A percentile compares a stretch with the other conserved stretches of the same genome.
phyloP scores from a whole-genome alignment of 2,888 invertebrate species.

The Hydroisotoma schaefferi region DNA sequence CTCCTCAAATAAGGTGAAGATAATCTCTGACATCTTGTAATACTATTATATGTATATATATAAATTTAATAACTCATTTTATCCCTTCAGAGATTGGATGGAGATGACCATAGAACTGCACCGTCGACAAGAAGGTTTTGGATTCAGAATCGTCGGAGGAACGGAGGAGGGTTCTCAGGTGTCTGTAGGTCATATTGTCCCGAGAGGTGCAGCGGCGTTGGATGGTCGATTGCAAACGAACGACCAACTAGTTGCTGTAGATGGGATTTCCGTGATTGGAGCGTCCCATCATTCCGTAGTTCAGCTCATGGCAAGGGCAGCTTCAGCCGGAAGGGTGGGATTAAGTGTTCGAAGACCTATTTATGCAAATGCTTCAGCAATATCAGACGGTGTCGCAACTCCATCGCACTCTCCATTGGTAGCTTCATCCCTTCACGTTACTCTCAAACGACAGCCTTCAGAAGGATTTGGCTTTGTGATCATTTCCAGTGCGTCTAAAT shows the following conservation, averaged over 20 bases:
- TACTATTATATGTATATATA: too few relatives aligned
- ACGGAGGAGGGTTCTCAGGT: constrained; percentile 95
- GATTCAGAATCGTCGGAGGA: constrained; percentile 96
- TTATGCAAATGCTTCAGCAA: constrained; percentile 26
- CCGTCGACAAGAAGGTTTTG: constrained; percentile 91
- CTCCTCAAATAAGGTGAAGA: constrained; percentile 28
- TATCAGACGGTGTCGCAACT: constrained; percentile 21
- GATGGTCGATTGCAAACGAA: constrained; percentile 87
- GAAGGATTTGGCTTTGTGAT: constrained; percentile 99
- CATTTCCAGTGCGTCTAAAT: constrained; percentile 88
- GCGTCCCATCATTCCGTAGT: constrained; percentile 92
- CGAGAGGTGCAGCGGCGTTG: constrained; percentile 87
- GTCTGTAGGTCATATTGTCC: constrained; percentile 94
- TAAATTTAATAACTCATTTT: too few relatives aligned
- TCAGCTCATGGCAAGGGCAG: constrained; percentile 84
- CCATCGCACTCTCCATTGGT: constrained; percentile 36
- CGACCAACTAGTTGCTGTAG: constrained; percentile 92
- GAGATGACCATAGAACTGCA: constrained; percentile 76
- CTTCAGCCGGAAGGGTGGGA: constrained; percentile 79
- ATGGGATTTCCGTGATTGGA: constrained; percentile 75
- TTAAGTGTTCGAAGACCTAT: constrained; percentile 64
- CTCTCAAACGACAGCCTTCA: constrained; percentile 80
- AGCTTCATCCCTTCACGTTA: constrained; percentile 78
- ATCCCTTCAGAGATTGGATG: constrained; percentile 56
- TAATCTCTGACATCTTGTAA: too few relatives aligned